A percentile compares a stretch with the other conserved stretches of the same genome.
These are phyloP conservation scores for Coregonus suidteri DNA, from an alignment of 2,797 vertebrate species.

Conservation along the genomic window DNA sequence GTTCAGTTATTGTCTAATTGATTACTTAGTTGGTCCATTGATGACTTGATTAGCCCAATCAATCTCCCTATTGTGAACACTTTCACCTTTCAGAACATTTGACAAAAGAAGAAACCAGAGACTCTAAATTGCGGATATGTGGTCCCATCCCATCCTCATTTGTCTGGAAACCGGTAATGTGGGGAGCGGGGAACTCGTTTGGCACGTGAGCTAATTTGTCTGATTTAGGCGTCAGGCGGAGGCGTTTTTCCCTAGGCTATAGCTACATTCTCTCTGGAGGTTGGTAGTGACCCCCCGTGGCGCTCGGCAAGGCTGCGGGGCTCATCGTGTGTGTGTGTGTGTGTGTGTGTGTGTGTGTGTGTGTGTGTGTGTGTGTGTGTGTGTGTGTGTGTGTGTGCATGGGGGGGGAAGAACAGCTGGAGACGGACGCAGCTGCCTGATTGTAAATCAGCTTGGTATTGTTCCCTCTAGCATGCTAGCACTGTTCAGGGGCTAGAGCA, in stretches of 20 bases:
- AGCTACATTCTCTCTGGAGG: slow-evolving; percentile 52
- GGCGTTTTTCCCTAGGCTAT: slow-evolving; percentile 44
- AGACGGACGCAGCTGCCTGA: slow-evolving; percentile 76
- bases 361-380: background rate
- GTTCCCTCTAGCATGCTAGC: slow-evolving; percentile 43
- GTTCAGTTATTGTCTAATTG: slow-evolving; percentile 11
- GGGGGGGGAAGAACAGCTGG: slow-evolving; percentile 65
- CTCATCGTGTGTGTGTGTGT: slow-evolving; percentile 36
- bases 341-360: slow-evolving; percentile 11
- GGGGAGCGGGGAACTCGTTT: background rate
- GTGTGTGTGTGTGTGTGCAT: background rate
- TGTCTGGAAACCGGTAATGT: background rate
- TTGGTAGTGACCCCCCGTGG: slow-evolving; percentile 61
- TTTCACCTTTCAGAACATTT: slow-evolving; percentile 29
- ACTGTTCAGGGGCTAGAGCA: slow-evolving; percentile 40
- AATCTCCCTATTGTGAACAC: slow-evolving; percentile 38
- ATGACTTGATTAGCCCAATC: slow-evolving; percentile 48
- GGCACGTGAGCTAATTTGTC: slow-evolving; percentile 63
- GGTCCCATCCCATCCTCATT: slow-evolving; percentile 17
- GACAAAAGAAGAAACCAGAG: slow-evolving; percentile 13
- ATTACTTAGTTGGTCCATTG: slow-evolving; percentile 36
- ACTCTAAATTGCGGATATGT: slow-evolving; percentile 26
- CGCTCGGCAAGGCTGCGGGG: slow-evolving; percentile 57
- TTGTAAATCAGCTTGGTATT: slow-evolving; percentile 77
- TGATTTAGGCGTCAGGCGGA: slow-evolving; percentile 59